phyloP scores from a whole-genome alignment of 2,888 invertebrate species.

The Anoplius nigerrimus region DNA sequence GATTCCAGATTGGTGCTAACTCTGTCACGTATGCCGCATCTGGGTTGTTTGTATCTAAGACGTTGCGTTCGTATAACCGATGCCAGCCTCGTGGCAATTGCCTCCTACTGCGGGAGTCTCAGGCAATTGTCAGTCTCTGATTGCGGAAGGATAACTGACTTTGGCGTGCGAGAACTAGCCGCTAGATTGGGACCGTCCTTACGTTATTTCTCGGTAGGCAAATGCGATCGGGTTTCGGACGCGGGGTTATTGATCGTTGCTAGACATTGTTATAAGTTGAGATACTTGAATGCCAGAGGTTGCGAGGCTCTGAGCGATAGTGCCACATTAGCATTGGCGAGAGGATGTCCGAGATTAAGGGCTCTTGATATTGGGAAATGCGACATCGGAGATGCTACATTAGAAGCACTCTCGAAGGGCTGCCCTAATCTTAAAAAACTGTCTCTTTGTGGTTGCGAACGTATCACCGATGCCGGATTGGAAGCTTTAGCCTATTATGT shows the following conservation, averaged over 20 bases:
- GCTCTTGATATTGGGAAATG: constrained; percentile 95
- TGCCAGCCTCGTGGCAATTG: constrained; percentile 92
- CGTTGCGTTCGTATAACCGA: constrained; percentile 94
- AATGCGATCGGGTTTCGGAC: constrained; percentile 94
- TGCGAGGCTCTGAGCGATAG: constrained; percentile 97
- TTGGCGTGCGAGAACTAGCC: constrained; percentile 92
- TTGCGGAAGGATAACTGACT: constrained; percentile 92
- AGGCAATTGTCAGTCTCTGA: constrained; percentile 94
- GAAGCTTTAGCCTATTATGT: constrained; percentile 94
- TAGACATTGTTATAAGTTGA: constrained; percentile 89
- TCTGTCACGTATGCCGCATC: constrained; percentile 90
- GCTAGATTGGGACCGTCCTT: constrained; percentile 89
- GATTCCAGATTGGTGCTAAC: constrained; percentile 90
- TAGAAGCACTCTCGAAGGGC: constrained; percentile 90
- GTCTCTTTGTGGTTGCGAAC: constrained; percentile 92
- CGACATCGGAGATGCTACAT: constrained; percentile 92
- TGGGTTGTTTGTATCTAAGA: constrained; percentile 90
- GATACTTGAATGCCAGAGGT: constrained; percentile 93
- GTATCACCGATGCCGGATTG: constrained; percentile 91
- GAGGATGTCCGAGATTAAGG: constrained; percentile 89
- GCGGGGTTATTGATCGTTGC: constrained; percentile 92
- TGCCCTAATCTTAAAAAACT: constrained; percentile 94
- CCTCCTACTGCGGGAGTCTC: constrained; percentile 89
- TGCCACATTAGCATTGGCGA: constrained; percentile 89
- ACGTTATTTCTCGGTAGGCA: constrained; percentile 94